phyloP scores from a whole-genome alignment of 1,140 invertebrate species.

The Camponotus floridanus region DNA sequence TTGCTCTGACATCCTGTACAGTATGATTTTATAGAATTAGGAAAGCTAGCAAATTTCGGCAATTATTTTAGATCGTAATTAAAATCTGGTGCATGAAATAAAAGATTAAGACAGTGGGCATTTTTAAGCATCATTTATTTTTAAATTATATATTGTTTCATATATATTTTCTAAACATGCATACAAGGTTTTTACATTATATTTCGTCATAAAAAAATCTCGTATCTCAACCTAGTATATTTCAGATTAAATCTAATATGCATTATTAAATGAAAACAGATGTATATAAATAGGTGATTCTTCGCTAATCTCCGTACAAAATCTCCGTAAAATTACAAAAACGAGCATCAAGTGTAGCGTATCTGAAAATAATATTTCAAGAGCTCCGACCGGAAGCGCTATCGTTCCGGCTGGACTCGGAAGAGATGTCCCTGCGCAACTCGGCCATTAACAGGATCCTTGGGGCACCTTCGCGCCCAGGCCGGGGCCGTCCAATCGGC shows the following conservation, averaged over 20 bases:
- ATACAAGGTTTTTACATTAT: neutral
- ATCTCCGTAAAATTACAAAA: too few relatives aligned
- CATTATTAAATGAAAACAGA: neutral
- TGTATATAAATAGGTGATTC: neutral
- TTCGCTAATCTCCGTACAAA: neutral
- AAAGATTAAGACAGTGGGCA: neutral
- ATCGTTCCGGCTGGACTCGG: neutral
- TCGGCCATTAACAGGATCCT: slow-evolving; percentile 4
- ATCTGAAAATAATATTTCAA: neutral
- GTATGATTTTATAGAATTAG: too few relatives aligned
- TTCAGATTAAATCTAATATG: neutral
- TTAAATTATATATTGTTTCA: neutral
- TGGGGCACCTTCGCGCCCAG: slow-evolving; percentile 24
- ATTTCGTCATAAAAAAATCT: neutral
- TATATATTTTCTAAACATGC: neutral
- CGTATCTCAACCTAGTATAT: neutral
- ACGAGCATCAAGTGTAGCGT: neutral
- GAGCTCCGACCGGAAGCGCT: neutral
- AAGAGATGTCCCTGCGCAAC: neutral
- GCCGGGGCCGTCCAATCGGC: neutral
- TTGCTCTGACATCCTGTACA: too few relatives aligned
- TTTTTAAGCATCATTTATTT: neutral
- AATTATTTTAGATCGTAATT: neutral
- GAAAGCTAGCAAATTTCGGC: neutral
- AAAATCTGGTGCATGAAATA: neutral